Percentiles rank a stretch among this genome's conserved stretches.
These are phyloP conservation scores for Potamilus streckersoni DNA, from an alignment of 1,140 invertebrate genomes.

Conservation along the genomic window DNA sequence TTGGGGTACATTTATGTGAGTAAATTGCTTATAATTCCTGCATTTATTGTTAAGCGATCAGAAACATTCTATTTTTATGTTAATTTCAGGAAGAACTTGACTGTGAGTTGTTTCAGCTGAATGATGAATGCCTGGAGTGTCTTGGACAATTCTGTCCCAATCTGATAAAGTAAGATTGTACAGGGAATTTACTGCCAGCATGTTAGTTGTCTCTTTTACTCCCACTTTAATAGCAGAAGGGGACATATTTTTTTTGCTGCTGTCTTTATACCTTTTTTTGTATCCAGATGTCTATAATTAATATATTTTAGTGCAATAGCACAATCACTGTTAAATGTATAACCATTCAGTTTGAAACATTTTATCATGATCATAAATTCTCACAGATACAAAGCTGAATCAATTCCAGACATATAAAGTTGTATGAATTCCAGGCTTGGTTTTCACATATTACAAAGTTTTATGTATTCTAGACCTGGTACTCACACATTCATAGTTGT, in stretches of 20 bases:
- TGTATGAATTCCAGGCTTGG: too few species aligned
- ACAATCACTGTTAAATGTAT: not conserved
- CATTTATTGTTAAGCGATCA: not conserved
- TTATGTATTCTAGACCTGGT: too few species aligned
- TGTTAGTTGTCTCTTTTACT: too few species aligned
- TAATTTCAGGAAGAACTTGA: constrained; percentile 52
- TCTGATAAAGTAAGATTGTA: constrained; percentile 46
- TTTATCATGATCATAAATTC: constrained; percentile 2
- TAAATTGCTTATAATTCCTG: not conserved
- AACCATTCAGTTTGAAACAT: not conserved
- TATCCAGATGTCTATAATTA: not conserved
- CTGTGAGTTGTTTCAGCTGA: constrained; percentile 41
- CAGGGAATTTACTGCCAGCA: too few species aligned
- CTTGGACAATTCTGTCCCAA: constrained; percentile 50
- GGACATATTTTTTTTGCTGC: too few species aligned
- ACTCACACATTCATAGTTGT: too few species aligned
- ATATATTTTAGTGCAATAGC: not conserved
- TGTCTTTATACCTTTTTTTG: too few species aligned
- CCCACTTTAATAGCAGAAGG: too few species aligned
- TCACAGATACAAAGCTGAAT: not conserved
- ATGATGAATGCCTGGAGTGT: constrained; percentile 41
- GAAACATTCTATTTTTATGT: constrained; percentile 2
- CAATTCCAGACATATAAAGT: too few species aligned
- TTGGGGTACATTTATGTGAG: not conserved
- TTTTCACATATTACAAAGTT: constrained; percentile 2